These are phyloP conservation scores for Coelogynopora nodosa DNA, from an alignment of 2,888 invertebrate species.

Conservation along the genomic window DNA sequence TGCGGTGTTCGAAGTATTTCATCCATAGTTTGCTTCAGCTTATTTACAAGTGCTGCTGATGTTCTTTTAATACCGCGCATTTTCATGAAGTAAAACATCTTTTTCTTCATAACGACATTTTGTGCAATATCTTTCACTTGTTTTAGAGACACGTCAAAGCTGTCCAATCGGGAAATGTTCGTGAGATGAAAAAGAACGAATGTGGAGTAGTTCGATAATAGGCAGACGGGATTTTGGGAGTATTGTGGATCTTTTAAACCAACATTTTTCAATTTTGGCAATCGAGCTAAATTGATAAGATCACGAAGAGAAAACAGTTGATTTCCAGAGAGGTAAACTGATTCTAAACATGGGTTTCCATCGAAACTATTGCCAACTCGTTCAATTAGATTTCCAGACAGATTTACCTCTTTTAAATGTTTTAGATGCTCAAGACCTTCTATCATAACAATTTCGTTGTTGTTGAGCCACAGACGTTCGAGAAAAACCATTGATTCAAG, in stretches of 20 bases:
- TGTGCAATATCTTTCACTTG: conserved; percentile 57
- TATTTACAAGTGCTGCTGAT: not conserved
- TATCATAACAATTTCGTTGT: conserved; percentile 56
- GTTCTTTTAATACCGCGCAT: conserved; percentile 4
- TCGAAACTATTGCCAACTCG: conserved; percentile 57
- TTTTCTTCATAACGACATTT: conserved; percentile 61
- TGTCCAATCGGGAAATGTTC: conserved; percentile 55
- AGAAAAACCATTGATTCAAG: conserved; percentile 53
- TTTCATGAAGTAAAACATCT: conserved; percentile 61
- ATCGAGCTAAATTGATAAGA: conserved; percentile 54
- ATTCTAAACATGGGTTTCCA: conserved; percentile 53
- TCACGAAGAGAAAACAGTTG: conserved; percentile 58
- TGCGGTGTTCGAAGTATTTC: conserved; percentile 26
- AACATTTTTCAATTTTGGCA: conserved; percentile 53
- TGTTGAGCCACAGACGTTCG: conserved; percentile 57
- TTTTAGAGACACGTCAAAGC: conserved; percentile 56
- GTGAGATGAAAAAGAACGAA: conserved; percentile 60
- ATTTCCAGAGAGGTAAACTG: conserved; percentile 60
- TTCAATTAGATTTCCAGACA: conserved; percentile 59
- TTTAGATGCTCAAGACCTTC: conserved; percentile 55
- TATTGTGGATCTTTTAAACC: conserved; percentile 59
- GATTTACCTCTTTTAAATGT: conserved; percentile 56
- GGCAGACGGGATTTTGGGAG: conserved; percentile 56
- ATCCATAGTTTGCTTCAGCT: conserved; percentile 26
- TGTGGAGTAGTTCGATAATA: conserved; percentile 60